Conservation (phyloP, 2,888 invertebrate genomes). For the Stenichneumon culpator region DNA sequence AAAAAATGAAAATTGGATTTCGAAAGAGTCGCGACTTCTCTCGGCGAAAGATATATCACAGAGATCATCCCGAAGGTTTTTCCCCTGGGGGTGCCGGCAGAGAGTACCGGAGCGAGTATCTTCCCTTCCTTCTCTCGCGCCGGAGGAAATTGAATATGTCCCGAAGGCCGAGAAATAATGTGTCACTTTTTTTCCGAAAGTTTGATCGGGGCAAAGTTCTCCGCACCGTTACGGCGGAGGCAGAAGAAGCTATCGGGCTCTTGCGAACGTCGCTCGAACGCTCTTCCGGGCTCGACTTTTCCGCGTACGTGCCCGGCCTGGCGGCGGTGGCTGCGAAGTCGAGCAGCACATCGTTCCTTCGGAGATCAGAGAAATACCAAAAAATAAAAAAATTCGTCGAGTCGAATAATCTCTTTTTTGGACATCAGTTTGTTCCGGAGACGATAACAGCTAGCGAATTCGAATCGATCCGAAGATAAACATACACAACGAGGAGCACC, state of each 20-base stretch:
- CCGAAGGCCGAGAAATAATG: slow-evolving; percentile 78
- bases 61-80: slow-evolving; percentile 35
- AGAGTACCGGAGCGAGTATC: slow-evolving; percentile 49
- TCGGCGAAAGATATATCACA: slow-evolving; percentile 40
- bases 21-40: slow-evolving; percentile 37
- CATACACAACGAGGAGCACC: slow-evolving; percentile 52
- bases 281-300: slow-evolving; percentile 76
- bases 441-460: neutral
- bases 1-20: neutral
- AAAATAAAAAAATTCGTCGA: neutral
- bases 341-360: slow-evolving; percentile 72
- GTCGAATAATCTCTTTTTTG: neutral
- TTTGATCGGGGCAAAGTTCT: slow-evolving; percentile 75
- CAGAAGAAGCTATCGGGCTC: slow-evolving; percentile 41
- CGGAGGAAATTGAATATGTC: slow-evolving; percentile 83
- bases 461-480: slow-evolving; percentile 1
- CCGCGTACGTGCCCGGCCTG: slow-evolving; percentile 69
- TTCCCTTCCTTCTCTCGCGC: slow-evolving; percentile 47
- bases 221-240: slow-evolving; percentile 62
- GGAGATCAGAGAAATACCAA: neutral
- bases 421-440: neutral
- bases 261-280: slow-evolving; percentile 68
- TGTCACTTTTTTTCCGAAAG: slow-evolving; percentile 73
- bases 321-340: slow-evolving; percentile 56
- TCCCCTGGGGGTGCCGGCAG: slow-evolving; percentile 49